These are phyloP conservation scores for Plutomurus gul DNA, from an alignment of 1,140 invertebrate genomes.

Conservation along the genomic window DNA sequence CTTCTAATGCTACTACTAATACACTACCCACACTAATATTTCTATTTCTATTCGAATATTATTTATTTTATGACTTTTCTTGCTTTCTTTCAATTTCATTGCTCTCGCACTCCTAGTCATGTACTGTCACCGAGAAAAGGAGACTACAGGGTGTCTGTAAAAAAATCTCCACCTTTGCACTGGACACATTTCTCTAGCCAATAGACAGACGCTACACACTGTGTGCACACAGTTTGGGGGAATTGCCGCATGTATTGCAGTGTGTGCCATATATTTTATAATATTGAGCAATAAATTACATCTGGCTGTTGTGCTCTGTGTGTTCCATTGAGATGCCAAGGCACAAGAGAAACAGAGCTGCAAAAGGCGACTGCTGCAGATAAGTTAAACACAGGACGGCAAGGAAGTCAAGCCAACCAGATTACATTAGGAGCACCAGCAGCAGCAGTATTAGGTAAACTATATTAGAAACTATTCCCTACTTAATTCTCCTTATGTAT, in stretches of 20 bases:
- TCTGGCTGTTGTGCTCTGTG: not conserved
- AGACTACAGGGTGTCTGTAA: not conserved
- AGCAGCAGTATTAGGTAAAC: no score
- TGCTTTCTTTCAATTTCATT: conserved; percentile 17
- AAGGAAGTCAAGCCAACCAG: no score
- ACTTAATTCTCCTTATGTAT: no score
- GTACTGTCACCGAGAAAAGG: not conserved
- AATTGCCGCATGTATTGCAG: not conserved
- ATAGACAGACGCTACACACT: not conserved
- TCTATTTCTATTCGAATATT: conserved; percentile 16
- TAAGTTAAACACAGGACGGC: not conserved
- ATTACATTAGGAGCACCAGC: no score
- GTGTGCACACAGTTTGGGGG: not conserved
- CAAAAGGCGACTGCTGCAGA: not conserved
- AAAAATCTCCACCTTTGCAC: not conserved
- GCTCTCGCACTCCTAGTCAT: not conserved
- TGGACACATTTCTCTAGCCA: not conserved
- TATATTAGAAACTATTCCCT: no score
- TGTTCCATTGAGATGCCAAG: not conserved
- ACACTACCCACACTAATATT: not conserved
- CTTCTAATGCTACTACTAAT: no score
- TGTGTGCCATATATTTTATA: conserved; percentile 27
- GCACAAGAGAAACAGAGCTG: no score
- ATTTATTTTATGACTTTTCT: conserved; percentile 26
- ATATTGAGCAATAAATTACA: conserved; percentile 40